Conservation (phyloP, 2,888 invertebrate species). For the Copidosoma aretas region DNA sequence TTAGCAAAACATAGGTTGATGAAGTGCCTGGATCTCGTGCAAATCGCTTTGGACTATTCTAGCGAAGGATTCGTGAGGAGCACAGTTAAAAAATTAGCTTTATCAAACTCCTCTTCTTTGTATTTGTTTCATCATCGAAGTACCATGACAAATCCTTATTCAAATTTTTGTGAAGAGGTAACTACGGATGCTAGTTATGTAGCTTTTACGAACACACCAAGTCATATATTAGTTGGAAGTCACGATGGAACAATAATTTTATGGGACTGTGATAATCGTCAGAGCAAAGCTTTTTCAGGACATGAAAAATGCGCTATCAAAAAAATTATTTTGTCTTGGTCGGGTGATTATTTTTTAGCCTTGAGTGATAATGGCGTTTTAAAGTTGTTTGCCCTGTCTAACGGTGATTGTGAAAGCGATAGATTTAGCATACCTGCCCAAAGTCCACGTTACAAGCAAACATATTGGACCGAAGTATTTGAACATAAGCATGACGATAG, state of each 20-base stretch:
- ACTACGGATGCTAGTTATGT: slow-evolving; percentile 63
- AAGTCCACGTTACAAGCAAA: slow-evolving; percentile 56
- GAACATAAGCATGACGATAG: slow-evolving; percentile 51
- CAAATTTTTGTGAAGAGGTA: slow-evolving; percentile 67
- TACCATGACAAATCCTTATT: slow-evolving; percentile 41
- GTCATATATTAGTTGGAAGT: slow-evolving; percentile 64
- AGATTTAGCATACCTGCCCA: slow-evolving; percentile 32
- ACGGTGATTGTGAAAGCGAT: slow-evolving; percentile 44
- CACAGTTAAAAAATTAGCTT: slow-evolving; percentile 66
- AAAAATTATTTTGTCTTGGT: slow-evolving; percentile 64
- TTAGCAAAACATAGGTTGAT: slow-evolving; percentile 69
- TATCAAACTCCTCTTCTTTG: slow-evolving; percentile 63
- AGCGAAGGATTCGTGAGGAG: slow-evolving; percentile 67
- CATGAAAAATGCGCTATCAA: slow-evolving; percentile 47
- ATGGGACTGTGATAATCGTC: slow-evolving; percentile 68
- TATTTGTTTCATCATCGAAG: slow-evolving; percentile 71
- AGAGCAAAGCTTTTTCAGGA: slow-evolving; percentile 59
- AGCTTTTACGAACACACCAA: slow-evolving; percentile 60
- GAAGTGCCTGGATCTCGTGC: slow-evolving; percentile 68
- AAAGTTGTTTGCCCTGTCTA: slow-evolving; percentile 63
- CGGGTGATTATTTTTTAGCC: slow-evolving; percentile 68
- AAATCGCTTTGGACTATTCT: slow-evolving; percentile 74
- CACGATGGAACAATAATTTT: slow-evolving; percentile 64
- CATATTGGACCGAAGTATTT: slow-evolving; percentile 51
- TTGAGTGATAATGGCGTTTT: slow-evolving; percentile 67